Evolutionary conservation across 2,113 vertebrate species (phyloP).

Genomic region (Condylura cristata): DNA sequence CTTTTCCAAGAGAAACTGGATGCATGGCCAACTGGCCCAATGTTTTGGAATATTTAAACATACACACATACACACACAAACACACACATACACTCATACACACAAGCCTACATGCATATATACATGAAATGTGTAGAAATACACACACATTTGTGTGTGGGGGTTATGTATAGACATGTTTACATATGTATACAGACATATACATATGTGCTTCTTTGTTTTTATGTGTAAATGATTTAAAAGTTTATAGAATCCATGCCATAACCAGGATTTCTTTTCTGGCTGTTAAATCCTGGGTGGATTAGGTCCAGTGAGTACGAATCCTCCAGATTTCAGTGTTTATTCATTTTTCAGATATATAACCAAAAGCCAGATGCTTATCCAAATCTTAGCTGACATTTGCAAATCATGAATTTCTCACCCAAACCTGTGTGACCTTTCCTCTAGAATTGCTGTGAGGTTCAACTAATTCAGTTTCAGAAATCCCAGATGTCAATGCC

Average conservation of each 20-base stretch:
- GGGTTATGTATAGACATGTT: slow-evolving; percentile 72
- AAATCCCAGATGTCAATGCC: slow-evolving; percentile 30
- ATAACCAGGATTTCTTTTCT: slow-evolving; percentile 63
- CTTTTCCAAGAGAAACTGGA: slow-evolving; percentile 76
- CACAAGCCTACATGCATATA: slow-evolving; percentile 57
- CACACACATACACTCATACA: not conserved
- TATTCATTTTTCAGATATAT: slow-evolving; percentile 71
- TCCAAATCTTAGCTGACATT: slow-evolving; percentile 76
- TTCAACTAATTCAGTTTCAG: slow-evolving; percentile 61
- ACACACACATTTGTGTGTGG: slow-evolving; percentile 64
- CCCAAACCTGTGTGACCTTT: slow-evolving; percentile 71
- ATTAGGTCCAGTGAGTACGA: slow-evolving; percentile 72
- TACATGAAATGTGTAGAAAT: slow-evolving; percentile 70
- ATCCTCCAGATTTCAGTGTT: slow-evolving; percentile 75
- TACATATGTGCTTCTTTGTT: slow-evolving; percentile 76
- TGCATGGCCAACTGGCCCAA: slow-evolving; percentile 76
- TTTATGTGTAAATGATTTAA: slow-evolving; percentile 74
- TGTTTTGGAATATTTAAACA: slow-evolving; percentile 72
- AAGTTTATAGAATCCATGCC: slow-evolving; percentile 60
- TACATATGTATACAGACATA: slow-evolving; percentile 68
- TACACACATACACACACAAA: not conserved
- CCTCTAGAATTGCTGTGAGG: slow-evolving; percentile 58
- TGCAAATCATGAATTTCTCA: slow-evolving; percentile 72
- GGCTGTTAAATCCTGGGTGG: slow-evolving; percentile 74
- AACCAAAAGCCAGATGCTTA: slow-evolving; percentile 72